These are phyloP conservation scores for Cyclina sinensis DNA, from an alignment of 1,140 invertebrate genomes.

Conservation along the genomic window DNA sequence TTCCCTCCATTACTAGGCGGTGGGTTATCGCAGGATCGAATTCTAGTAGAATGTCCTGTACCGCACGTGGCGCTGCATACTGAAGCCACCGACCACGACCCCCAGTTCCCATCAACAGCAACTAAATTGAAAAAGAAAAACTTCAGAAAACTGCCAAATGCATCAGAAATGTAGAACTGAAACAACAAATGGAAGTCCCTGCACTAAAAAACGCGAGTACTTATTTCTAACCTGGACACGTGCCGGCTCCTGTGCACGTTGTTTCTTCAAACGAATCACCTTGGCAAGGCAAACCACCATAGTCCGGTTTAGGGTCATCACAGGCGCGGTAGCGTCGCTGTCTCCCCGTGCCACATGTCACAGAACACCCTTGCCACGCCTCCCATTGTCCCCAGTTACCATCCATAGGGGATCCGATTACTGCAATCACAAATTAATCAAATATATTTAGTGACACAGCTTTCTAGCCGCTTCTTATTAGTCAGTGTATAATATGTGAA, in stretches of 20 bases:
- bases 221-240: constrained; percentile 39
- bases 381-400: constrained; percentile 39
- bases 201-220: no score
- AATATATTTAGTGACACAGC: no score
- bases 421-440: no score
- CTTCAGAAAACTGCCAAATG: no score
- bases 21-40: constrained; percentile 51
- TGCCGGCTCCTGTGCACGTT: background rate
- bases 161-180: no score
- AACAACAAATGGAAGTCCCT: no score
- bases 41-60: background rate
- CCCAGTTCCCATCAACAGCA: constrained; percentile 45
- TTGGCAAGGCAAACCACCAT: constrained; percentile 12
- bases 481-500: no score
- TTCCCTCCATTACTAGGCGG: constrained; percentile 45
- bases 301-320: constrained; percentile 33
- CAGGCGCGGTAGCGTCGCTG: constrained; percentile 8
- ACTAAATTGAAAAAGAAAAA: background rate
- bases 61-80: constrained; percentile 47
- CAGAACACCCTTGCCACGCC: constrained; percentile 6
- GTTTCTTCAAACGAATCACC: constrained; percentile 15
- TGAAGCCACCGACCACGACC: constrained; percentile 19
- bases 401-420: constrained; percentile 33
- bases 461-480: no score
- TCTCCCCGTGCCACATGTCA: constrained; percentile 7